These are phyloP conservation scores for Drosophila dives DNA, from an alignment of 2,888 invertebrate species.

Conservation along the genomic window DNA sequence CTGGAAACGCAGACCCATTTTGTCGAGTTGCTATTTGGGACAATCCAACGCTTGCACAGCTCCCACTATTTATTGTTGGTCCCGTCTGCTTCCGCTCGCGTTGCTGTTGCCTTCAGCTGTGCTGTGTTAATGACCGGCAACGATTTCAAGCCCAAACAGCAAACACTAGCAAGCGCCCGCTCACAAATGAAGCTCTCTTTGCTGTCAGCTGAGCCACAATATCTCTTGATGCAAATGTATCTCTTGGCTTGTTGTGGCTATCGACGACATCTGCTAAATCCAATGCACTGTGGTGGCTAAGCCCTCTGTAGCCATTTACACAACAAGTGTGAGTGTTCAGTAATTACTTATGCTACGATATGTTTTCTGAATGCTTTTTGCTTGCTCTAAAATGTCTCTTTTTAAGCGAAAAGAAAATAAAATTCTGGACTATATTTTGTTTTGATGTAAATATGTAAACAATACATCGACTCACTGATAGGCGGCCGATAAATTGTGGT, in stretches of 20 bases:
- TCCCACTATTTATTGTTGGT: constrained; percentile 6
- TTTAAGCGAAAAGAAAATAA: constrained; percentile 35
- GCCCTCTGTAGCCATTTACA: constrained; percentile 36
- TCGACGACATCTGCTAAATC: constrained; percentile 21
- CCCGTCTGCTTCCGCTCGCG: constrained; percentile 22
- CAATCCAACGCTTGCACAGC: constrained; percentile 17
- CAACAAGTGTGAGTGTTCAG: constrained; percentile 19
- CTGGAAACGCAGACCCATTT: constrained; percentile 83
- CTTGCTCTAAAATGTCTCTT: constrained; percentile 24
- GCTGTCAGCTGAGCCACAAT: constrained; percentile 41
- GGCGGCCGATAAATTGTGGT: constrained; percentile 21
- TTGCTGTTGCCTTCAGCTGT: constrained; percentile 52
- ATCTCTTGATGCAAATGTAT: constrained; percentile 22
- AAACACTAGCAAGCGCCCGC: constrained; percentile 11
- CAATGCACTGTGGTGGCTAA: constrained; percentile 18
- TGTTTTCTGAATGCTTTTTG: constrained; percentile 57
- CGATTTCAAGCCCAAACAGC: constrained; percentile 18
- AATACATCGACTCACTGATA: constrained; percentile 25
- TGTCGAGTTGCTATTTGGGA: constrained; percentile 37
- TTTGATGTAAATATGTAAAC: constrained; percentile 36
- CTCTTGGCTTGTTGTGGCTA: constrained; percentile 35
- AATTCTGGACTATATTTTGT: constrained; percentile 6
- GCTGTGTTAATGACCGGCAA: constrained; percentile 60
- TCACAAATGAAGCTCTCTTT: constrained; percentile 55
- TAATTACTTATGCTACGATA: constrained; percentile 36